Percentiles rank a stretch among this genome's conserved stretches.
These are phyloP conservation scores for Zaprionus nigranus DNA, from an alignment of 1,140 invertebrate genomes.

Conservation along the genomic window DNA sequence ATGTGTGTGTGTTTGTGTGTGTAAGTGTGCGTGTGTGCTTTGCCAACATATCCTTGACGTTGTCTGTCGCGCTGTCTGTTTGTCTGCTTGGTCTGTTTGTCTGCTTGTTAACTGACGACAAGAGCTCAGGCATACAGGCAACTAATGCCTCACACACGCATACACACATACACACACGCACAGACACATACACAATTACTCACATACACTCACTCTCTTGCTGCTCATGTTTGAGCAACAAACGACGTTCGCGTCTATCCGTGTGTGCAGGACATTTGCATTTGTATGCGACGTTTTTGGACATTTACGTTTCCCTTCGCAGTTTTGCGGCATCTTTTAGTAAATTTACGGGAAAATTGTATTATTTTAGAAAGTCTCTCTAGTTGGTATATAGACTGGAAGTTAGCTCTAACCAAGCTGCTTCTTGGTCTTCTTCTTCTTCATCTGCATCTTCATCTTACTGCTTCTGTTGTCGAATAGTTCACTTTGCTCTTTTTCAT, in stretches of 20 bases:
- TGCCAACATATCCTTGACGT: constrained; percentile 9
- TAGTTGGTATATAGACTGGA: constrained; percentile 43
- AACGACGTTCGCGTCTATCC: constrained; percentile 30
- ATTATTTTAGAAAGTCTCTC: constrained; percentile 74
- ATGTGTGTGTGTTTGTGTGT: not conserved
- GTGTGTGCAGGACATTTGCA: constrained; percentile 47
- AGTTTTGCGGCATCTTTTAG: constrained; percentile 52
- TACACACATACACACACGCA: constrained; percentile 1
- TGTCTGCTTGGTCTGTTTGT: constrained; percentile 13
- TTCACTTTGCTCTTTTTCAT: constrained; percentile 32
- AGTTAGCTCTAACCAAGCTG: constrained; percentile 16
- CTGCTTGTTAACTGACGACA: constrained; percentile 39
- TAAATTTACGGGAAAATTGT: constrained; percentile 79
- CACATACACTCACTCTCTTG: constrained; percentile 9
- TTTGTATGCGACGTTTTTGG: constrained; percentile 43
- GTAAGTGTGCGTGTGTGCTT: not conserved
- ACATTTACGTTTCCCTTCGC: not conserved
- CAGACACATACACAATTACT: constrained; percentile 26
- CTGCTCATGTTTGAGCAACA: constrained; percentile 27
- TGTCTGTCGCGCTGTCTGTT: not conserved
- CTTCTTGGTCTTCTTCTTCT: not conserved
- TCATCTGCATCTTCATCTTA: constrained; percentile 3
- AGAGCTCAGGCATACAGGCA: constrained; percentile 25
- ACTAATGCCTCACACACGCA: constrained; percentile 27
- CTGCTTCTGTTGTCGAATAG: constrained; percentile 2